Percentiles rank a stretch among this genome's conserved stretches.
These are phyloP conservation scores for Aphrophora alni DNA, from an alignment of 2,888 invertebrate species.

Conservation along the genomic window DNA sequence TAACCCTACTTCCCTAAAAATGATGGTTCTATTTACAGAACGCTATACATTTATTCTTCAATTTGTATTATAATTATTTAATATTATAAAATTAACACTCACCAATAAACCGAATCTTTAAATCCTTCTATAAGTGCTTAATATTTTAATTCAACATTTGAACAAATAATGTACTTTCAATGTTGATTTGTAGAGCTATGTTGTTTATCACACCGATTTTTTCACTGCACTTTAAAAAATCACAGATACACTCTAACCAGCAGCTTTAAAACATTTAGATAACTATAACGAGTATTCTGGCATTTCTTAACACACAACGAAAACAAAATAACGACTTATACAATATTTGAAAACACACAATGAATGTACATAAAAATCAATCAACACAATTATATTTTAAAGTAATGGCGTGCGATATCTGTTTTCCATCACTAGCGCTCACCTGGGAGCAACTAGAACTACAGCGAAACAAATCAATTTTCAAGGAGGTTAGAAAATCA, in stretches of 20 bases:
- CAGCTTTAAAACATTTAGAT: neutral
- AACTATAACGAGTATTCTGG: neutral
- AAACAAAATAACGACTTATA: neutral
- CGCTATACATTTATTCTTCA: neutral
- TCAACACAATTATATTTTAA: neutral
- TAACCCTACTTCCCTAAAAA: neutral
- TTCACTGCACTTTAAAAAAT: neutral
- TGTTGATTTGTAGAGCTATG: neutral
- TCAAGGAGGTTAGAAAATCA: neutral
- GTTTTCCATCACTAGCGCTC: neutral
- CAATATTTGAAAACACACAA: neutral
- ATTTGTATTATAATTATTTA: neutral
- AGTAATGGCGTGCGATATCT: conserved; percentile 4
- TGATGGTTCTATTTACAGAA: neutral
- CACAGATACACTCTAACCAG: neutral
- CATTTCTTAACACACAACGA: neutral
- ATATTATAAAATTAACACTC: neutral
- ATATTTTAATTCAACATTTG: neutral
- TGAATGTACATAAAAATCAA: neutral
- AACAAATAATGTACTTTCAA: neutral
- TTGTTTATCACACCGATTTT: neutral
- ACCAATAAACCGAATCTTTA: neutral
- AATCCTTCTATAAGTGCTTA: neutral
- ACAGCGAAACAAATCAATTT: neutral
- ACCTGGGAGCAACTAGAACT: neutral